phyloP scores from a whole-genome alignment of 2,113 vertebrate species.

The Brienomyrus brachyistius region DNA sequence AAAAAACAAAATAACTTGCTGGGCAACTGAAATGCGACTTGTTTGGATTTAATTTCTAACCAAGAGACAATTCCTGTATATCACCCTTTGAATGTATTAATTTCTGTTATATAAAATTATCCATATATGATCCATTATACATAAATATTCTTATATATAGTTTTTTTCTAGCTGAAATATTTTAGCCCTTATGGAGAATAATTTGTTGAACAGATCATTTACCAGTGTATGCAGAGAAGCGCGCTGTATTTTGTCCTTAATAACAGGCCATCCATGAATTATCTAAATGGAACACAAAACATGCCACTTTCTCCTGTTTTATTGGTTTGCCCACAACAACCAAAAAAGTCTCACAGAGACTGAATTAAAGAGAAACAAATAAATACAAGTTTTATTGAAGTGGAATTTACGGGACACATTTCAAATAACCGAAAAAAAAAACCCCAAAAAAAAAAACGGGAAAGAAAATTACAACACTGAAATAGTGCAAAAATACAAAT shows the following conservation, averaged over 20 bases:
- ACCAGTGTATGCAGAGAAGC: not conserved
- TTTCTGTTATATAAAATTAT: not conserved
- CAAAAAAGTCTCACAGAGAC: conserved; percentile 69
- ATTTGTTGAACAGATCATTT: not conserved
- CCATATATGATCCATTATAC: not conserved
- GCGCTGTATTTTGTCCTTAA: not conserved
- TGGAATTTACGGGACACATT: conserved; percentile 46
- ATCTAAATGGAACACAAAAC: not conserved
- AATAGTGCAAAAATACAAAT: conserved; percentile 65
- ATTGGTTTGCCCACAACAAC: conserved; percentile 59
- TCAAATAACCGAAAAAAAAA: conserved; percentile 29
- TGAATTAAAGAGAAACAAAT: conserved; percentile 63
- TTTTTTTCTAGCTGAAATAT: not conserved
- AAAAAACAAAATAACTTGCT: not conserved
- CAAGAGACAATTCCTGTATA: not conserved
- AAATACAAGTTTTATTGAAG: conserved; percentile 54
- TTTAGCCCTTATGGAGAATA: not conserved
- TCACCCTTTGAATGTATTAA: not conserved
- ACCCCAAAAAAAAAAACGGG: not conserved
- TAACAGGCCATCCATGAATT: not conserved
- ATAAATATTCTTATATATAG: not conserved
- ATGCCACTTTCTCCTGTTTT: conserved; percentile 37
- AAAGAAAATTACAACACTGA: conserved; percentile 52
- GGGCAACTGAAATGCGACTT: not conserved
- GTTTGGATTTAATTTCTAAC: not conserved